phyloP scores from a whole-genome alignment of 2,113 vertebrate genomes.

The Caloenas nicobarica region DNA sequence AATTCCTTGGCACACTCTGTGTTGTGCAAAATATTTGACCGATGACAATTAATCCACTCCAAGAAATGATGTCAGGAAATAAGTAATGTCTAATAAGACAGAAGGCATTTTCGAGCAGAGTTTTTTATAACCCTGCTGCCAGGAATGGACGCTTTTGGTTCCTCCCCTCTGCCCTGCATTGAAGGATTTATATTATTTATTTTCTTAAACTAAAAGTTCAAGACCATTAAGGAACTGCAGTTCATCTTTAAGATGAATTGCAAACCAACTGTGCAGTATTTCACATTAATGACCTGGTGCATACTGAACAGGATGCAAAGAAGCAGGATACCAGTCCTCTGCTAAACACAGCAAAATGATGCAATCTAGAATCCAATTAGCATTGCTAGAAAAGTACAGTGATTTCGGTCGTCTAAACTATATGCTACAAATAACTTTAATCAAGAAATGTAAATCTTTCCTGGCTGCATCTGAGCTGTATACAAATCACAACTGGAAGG shows the following conservation, averaged over 20 bases:
- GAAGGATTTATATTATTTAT: slow-evolving; percentile 62
- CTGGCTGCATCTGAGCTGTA: neutral
- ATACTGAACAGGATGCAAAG: neutral
- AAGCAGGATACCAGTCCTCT: neutral
- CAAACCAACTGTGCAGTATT: slow-evolving; percentile 39
- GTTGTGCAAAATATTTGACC: slow-evolving; percentile 25
- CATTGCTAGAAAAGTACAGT: neutral
- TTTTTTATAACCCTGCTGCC: slow-evolving; percentile 31
- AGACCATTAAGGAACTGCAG: slow-evolving; percentile 57
- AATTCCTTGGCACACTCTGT: neutral
- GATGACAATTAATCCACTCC: neutral
- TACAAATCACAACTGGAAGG: neutral
- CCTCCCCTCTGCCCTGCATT: neutral
- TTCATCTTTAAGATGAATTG: slow-evolving; percentile 64
- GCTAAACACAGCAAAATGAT: slow-evolving; percentile 21
- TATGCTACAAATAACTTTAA: neutral
- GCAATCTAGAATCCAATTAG: neutral
- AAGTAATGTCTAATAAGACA: slow-evolving; percentile 10
- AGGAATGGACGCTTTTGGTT: slow-evolving; percentile 37
- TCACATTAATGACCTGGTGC: slow-evolving; percentile 25
- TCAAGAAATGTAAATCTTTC: slow-evolving; percentile 2
- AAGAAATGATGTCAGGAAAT: slow-evolving; percentile 38
- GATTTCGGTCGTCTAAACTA: neutral
- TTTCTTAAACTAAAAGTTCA: slow-evolving; percentile 65
- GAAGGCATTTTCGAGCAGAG: slow-evolving; percentile 12